Evolutionary conservation across 2,797 vertebrate species (phyloP), one percentile per base, ranked within the genome.

Genomic region (Nasua narica): DNA sequence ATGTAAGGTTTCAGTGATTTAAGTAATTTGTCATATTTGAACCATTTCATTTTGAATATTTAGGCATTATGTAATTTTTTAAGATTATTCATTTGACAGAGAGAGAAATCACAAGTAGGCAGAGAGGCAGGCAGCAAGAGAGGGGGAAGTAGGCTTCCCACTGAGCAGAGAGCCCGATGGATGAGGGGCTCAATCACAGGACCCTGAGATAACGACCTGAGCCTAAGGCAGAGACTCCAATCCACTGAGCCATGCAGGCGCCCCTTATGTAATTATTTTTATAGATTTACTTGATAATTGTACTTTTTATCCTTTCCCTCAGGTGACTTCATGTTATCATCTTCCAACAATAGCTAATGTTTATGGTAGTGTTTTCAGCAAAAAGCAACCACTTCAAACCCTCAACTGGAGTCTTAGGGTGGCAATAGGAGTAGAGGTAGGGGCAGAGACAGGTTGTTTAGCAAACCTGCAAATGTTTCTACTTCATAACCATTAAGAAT

Each of bases 331-430:
- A 5, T 94, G n/a, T 74, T 37, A 50, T 50, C 46, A 35, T 95
- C 32, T 69, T 43, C 77, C 94, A 92, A 19, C 65, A 95, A 91
- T 72, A 95, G 69, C 96, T 65, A 94, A 69, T 60, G 83, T 92
- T 98, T 96, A 90, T 48, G 81, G 16, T 19, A 90, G 54, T 83
- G 23, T 88, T 52, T 46, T 27, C 78, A 96, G 70, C 0, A 29
- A 70, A 98, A 97, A 90, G 67, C 69, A 85, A 96, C 29, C 46
- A 87, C 58, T 96, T 76, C 43, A 77, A 89, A 46, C 74, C 95
- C 32, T 96, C 62, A 48, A 1, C 4, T 27, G 1, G 35, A 46
- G 16, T 10, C 18, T 13, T 48, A 23, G 82, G 13, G 0, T 96
- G 35, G 58, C 1, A 70, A 72, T 37, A n/a, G 0, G 3, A 10